A percentile compares a stretch with the other conserved stretches of the same genome.
Evolutionary conservation across 2,797 vertebrate genomes (phyloP).

Genomic region (Lacerta agilis): DNA sequence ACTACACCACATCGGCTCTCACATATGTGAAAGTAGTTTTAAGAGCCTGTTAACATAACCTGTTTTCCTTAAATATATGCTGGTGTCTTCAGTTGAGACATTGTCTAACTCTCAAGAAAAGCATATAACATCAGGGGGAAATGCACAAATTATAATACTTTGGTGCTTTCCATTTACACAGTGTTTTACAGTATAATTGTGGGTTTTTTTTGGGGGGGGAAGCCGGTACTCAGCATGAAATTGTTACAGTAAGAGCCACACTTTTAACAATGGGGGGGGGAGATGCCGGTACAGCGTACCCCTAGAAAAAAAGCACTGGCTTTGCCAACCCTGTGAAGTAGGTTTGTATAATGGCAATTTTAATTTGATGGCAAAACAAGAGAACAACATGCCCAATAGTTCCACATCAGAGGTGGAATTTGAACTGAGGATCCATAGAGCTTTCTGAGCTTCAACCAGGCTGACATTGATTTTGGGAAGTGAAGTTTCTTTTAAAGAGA

Average conservation of each 20-base stretch:
- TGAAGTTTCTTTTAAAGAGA: background rate
- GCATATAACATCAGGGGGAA: background rate
- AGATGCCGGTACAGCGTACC: no score
- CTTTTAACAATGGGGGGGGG: no score
- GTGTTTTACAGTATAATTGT: background rate
- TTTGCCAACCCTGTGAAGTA: background rate
- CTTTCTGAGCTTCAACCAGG: background rate
- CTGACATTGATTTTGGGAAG: background rate
- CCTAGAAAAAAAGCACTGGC: no score
- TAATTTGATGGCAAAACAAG: background rate
- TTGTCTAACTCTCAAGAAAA: background rate
- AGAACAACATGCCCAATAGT: background rate
- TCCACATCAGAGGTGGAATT: background rate
- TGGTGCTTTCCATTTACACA: background rate
- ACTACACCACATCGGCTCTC: no score
- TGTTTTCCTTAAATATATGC: no score
- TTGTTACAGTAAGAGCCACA: no score
- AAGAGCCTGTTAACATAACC: no score
- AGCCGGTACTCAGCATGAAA: no score
- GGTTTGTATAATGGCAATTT: background rate
- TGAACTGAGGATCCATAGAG: background rate
- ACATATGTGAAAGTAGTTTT: no score
- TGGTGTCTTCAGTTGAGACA: background rate
- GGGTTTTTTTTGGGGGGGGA: accelerated
- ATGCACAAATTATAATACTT: background rate